Evolutionary conservation across 2,797 vertebrate species (phyloP).

Genomic region (Emys orbicularis): DNA sequence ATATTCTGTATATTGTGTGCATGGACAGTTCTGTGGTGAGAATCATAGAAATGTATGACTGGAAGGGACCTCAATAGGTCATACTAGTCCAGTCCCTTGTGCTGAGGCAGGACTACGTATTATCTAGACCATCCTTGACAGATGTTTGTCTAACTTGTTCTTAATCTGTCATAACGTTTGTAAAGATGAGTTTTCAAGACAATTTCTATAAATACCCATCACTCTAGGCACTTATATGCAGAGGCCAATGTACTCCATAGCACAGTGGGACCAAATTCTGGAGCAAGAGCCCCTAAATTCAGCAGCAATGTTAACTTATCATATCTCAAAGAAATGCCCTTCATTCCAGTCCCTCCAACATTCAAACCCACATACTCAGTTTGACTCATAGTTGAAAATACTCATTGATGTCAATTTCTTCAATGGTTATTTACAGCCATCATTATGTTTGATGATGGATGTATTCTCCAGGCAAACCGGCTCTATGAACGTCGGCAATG

Average conservation of each 20-base stretch:
- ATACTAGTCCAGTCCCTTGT: too few species aligned
- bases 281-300: not conserved
- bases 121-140: too few species aligned
- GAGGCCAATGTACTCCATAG: not conserved
- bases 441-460: not conserved
- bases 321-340: not conserved
- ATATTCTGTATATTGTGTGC: not conserved
- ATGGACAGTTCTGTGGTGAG: not conserved
- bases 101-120: too few species aligned
- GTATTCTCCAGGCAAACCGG: not conserved
- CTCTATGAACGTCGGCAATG: not conserved
- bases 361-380: not conserved
- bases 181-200: not conserved
- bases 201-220: not conserved
- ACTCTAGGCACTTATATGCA: not conserved
- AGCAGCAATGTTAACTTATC: not conserved
- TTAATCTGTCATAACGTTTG: not conserved
- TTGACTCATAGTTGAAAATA: not conserved
- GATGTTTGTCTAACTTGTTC: too few species aligned
- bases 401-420: not conserved
- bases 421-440: not conserved
- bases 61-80: too few species aligned
- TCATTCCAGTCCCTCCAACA: not conserved
- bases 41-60: not conserved
- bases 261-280: not conserved